phyloP scores from a whole-genome alignment of 2,113 vertebrate species.

The Gavialis gangeticus region DNA sequence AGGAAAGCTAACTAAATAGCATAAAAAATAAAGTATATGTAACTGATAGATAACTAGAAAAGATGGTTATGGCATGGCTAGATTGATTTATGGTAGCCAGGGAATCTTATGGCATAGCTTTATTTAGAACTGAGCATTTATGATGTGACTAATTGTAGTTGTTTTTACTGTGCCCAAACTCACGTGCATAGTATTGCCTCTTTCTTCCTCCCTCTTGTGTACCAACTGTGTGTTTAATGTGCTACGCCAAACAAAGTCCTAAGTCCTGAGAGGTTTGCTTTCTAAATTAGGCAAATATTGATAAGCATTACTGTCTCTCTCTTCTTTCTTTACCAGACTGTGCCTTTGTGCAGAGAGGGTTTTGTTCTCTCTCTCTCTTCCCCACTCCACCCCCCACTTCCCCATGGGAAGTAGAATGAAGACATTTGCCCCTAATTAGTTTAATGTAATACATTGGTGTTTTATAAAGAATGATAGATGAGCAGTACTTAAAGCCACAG shows the following conservation, averaged over 20 bases:
- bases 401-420: not conserved
- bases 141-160: not conserved
- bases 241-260: slow-evolving; percentile 25
- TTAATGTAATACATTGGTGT: not conserved
- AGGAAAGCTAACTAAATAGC: not conserved
- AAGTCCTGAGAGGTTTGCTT: not conserved
- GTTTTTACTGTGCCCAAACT: not conserved
- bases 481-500: not conserved
- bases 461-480: not conserved
- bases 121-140: not conserved
- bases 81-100: not conserved
- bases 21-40: not conserved
- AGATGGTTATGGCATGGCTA: not conserved
- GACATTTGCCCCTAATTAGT: not conserved
- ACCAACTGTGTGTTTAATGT: not conserved
- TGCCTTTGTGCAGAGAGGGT: not conserved
- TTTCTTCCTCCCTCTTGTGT: not conserved
- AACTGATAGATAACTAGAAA: not conserved
- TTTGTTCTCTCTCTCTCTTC: not conserved
- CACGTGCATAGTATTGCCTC: not conserved
- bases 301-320: not conserved
- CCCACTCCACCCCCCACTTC: not conserved
- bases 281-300: not conserved
- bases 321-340: not conserved
- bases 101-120: not conserved